Evolutionary conservation across 2,113 vertebrate species (phyloP).

Genomic region (Phalacrocorax brasilianus): DNA sequence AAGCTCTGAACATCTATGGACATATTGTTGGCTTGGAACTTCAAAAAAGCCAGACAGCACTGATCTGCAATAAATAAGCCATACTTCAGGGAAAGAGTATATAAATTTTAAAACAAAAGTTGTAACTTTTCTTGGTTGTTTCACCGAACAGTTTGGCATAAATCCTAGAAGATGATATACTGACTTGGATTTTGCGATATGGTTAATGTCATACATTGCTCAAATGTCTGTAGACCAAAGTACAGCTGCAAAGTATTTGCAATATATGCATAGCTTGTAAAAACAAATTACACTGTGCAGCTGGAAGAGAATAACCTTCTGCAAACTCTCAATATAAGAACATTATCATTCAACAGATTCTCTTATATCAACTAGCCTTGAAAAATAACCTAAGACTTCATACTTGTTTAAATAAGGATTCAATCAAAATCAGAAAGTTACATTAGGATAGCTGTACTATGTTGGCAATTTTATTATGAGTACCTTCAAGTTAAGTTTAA

Average conservation of each 20-base stretch:
- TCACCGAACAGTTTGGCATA: not conserved
- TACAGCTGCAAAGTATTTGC: not conserved
- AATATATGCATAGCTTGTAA: not conserved
- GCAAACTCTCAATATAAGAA: not conserved
- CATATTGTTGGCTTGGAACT: not conserved
- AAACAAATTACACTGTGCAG: not conserved
- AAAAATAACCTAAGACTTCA: not conserved
- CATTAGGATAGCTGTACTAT: too few species aligned
- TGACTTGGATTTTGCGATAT: not conserved
- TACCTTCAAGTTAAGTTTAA: not conserved
- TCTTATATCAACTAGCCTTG: not conserved
- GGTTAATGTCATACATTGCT: not conserved
- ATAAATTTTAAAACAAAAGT: not conserved
- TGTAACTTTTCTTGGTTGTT: not conserved
- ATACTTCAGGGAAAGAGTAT: not conserved
- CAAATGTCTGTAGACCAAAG: not conserved
- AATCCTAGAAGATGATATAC: not conserved
- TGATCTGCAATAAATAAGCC: not conserved
- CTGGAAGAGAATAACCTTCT: not conserved
- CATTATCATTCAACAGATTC: not conserved
- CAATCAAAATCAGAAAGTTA: not conserved
- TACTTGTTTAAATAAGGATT: not conserved
- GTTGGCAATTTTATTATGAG: not conserved
- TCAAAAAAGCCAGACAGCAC: not conserved
- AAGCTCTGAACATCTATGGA: not conserved